Percentiles rank a stretch among this genome's conserved stretches.
These are phyloP conservation scores for Pseudobourletiella spinata DNA, from an alignment of 1,140 invertebrate genomes.

Conservation along the genomic window DNA sequence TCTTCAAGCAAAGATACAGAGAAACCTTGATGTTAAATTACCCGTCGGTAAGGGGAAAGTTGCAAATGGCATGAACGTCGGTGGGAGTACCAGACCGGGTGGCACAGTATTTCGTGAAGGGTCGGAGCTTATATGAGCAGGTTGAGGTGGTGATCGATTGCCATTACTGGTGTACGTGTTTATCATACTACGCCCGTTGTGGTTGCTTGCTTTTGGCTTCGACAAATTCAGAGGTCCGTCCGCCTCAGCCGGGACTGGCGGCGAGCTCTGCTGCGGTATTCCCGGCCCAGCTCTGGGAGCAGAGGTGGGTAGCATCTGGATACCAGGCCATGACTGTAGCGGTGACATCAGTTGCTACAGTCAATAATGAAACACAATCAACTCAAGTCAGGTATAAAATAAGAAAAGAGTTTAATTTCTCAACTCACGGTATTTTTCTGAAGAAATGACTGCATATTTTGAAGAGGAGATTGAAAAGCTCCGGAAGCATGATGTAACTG, in stretches of 20 bases:
- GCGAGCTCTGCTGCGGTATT: conserved; percentile 38
- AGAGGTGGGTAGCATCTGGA: conserved; percentile 29
- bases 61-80: conserved; percentile 36
- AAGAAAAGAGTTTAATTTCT: background rate
- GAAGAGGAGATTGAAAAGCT: conserved; percentile 41
- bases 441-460: conserved; percentile 42
- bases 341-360: conserved; percentile 27
- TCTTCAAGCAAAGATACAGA: no score
- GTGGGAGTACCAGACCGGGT: conserved; percentile 42
- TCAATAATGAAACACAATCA: no score
- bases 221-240: conserved; percentile 79
- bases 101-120: conserved; percentile 44
- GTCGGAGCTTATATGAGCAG: conserved; percentile 38
- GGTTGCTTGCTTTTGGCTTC: conserved; percentile 61
- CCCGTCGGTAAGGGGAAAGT: conserved; percentile 33
- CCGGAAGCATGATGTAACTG: conserved; percentile 39
- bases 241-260: conserved; percentile 49
- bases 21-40: no score
- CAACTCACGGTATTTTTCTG: conserved; percentile 36
- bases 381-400: no score
- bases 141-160: conserved; percentile 38
- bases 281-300: conserved; percentile 44
- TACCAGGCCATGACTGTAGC: conserved; percentile 25
- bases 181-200: conserved; percentile 42
- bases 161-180: conserved; percentile 34